Conservation (phyloP, 2,888 invertebrate species). For the Sphinx pinastri region DNA sequence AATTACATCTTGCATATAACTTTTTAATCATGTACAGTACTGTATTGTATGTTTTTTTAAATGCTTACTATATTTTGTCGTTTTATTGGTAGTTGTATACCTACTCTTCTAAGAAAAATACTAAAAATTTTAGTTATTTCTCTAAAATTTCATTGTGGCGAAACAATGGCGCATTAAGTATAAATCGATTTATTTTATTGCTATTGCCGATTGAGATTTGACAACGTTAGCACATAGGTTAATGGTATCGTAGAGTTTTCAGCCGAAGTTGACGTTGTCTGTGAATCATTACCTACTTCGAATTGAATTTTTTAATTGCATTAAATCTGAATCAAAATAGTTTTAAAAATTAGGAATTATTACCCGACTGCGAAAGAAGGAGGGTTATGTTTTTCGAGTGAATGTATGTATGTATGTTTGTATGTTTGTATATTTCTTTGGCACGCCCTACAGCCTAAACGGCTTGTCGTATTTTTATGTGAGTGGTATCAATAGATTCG, state of each 20-base stretch:
- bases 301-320: conserved; percentile 9
- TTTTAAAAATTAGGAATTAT: not conserved
- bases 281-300: not conserved
- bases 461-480: too few species aligned
- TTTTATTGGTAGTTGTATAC: not conserved
- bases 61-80: too few species aligned
- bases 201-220: conserved; percentile 27
- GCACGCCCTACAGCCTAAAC: too few species aligned
- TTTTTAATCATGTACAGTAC: too few species aligned
- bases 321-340: not conserved
- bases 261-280: conserved; percentile 3
- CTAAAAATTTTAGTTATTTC: not conserved
- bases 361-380: too few species aligned
- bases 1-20: too few species aligned
- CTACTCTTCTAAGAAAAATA: not conserved
- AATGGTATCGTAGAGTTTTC: conserved; percentile 15
- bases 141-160: conserved; percentile 13
- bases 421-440: too few species aligned
- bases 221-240: conserved; percentile 27
- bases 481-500: too few species aligned
- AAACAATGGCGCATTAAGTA: conserved; percentile 19
- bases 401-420: too few species aligned
- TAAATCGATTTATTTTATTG: conserved; percentile 28
- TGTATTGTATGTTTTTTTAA: too few species aligned
- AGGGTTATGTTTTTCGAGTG: too few species aligned